These are phyloP conservation scores for Dolichallabes microphthalmus DNA, from an alignment of 2,113 vertebrate species.

Conservation along the genomic window DNA sequence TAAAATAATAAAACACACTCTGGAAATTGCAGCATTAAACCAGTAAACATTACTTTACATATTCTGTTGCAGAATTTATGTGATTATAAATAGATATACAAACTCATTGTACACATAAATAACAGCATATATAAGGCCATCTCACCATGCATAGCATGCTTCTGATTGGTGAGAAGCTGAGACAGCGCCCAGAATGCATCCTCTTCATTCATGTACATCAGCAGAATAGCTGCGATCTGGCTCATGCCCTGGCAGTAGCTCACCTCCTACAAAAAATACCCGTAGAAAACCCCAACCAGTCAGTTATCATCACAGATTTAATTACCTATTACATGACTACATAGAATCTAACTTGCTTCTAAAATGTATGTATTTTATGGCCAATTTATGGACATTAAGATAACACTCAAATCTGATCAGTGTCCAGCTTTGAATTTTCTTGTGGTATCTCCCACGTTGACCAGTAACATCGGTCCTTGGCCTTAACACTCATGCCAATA, in stretches of 20 bases:
- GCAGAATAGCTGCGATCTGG: conserved; percentile 84
- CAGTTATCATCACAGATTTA: conserved; percentile 30
- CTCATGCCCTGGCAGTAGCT: conserved; percentile 93
- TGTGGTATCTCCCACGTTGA: too few species aligned
- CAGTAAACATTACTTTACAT: neutral
- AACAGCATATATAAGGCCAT: neutral
- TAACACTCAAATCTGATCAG: neutral
- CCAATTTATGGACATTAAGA: neutral
- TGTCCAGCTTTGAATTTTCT: neutral
- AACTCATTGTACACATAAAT: neutral
- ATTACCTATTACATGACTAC: neutral
- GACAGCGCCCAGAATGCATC: conserved; percentile 88
- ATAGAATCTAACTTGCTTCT: neutral
- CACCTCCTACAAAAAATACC: conserved; percentile 78
- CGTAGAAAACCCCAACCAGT: conserved; percentile 11
- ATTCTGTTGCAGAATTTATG: neutral
- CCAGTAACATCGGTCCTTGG: neutral
- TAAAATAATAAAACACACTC: neutral
- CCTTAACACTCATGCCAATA: neutral
- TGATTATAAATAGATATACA: neutral
- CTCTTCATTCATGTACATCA: conserved; percentile 88
- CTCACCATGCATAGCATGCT: conserved; percentile 85
- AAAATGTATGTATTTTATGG: neutral
- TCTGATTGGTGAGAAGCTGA: conserved; percentile 82
- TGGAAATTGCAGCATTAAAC: neutral